Evolutionary conservation across 2,888 invertebrate species (phyloP).

Genomic region (Octonoba sinensis): DNA sequence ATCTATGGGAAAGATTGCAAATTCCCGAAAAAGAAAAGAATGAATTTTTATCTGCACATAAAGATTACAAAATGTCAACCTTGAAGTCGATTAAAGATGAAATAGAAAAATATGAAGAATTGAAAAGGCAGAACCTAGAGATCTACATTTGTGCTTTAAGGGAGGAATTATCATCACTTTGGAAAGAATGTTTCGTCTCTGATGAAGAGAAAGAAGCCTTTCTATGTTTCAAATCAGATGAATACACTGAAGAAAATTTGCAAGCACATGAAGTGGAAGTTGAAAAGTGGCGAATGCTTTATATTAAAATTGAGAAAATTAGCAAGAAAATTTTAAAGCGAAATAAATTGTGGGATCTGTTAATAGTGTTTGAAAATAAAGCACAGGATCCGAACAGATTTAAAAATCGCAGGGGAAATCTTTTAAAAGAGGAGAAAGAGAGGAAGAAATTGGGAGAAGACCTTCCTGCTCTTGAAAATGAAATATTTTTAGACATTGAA

Average conservation of each 20-base stretch:
- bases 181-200: conserved; percentile 80
- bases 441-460: conserved; percentile 81
- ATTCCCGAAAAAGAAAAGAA: conserved; percentile 77
- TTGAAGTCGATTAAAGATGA: conserved; percentile 80
- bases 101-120: conserved; percentile 80
- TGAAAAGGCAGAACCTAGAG: conserved; percentile 82
- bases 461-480: conserved; percentile 74
- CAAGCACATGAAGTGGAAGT: conserved; percentile 84
- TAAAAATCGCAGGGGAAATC: conserved; percentile 88
- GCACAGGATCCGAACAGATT: conserved; percentile 85
- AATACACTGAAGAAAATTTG: conserved; percentile 84
- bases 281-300: conserved; percentile 75
- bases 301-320: conserved; percentile 70
- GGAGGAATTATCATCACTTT: conserved; percentile 79
- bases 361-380: conserved; percentile 81
- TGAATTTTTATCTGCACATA: conserved; percentile 68
- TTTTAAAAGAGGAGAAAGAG: conserved; percentile 88
- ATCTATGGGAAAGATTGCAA: conserved; percentile 83
- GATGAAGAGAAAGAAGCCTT: conserved; percentile 69
- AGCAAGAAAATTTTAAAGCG: conserved; percentile 77
- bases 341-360: conserved; percentile 80
- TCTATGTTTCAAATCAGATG: conserved; percentile 71
- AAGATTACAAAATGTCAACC: conserved; percentile 73
- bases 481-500: conserved; percentile 39
- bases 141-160: conserved; percentile 79